These are phyloP conservation scores for Meandrina meandrites DNA, from an alignment of 92 coral and sea anemone species.

Conservation along the genomic window DNA sequence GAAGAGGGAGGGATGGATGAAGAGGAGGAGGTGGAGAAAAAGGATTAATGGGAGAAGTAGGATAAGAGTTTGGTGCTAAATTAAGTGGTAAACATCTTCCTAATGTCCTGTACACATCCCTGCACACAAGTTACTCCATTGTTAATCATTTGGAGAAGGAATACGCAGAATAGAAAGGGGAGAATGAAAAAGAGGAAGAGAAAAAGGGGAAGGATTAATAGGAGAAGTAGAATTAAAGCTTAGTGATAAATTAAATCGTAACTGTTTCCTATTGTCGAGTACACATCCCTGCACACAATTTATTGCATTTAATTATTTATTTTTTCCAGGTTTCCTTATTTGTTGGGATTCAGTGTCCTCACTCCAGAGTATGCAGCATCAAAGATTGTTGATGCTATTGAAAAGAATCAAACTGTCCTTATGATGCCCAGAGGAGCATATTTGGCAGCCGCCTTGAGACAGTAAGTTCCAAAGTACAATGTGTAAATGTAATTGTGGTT, in stretches of 20 bases:
- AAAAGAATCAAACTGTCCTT: slow-evolving; percentile 60
- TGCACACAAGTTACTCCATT: too few relatives aligned
- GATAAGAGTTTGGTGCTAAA: not conserved
- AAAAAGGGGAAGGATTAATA: not conserved
- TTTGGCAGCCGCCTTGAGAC: slow-evolving; percentile 56
- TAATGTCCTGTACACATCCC: not conserved
- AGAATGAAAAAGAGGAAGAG: not conserved
- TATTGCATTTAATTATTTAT: not conserved
- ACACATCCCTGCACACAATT: not conserved
- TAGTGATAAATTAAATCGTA: not conserved
- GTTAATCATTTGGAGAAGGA: not conserved
- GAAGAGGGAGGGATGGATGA: not conserved
- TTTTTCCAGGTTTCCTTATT: slow-evolving; percentile 66
- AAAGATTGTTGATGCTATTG: slow-evolving; percentile 80
- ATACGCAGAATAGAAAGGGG: too few relatives aligned
- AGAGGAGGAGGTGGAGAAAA: not conserved
- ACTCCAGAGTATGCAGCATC: slow-evolving; percentile 80
- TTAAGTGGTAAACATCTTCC: not conserved
- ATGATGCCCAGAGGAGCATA: slow-evolving; percentile 70
- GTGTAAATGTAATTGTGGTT: not conserved
- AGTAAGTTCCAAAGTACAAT: slow-evolving; percentile 64
- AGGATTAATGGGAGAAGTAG: not conserved
- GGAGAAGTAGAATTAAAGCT: not conserved
- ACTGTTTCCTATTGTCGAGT: not conserved
- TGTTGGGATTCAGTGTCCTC: slow-evolving; percentile 70